phyloP scores from a whole-genome alignment of 1,140 invertebrate species.

The Venturia canescens region DNA sequence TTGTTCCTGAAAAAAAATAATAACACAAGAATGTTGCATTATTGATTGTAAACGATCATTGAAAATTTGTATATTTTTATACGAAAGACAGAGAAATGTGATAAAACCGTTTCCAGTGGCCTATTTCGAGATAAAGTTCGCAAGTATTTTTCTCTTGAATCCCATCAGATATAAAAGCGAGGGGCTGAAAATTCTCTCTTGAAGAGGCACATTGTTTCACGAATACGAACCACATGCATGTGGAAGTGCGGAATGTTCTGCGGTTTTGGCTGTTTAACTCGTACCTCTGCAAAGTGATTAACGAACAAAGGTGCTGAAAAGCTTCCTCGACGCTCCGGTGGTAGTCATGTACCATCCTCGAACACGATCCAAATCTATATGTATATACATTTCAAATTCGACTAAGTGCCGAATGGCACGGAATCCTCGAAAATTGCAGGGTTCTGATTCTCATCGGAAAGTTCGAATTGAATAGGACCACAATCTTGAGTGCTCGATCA shows the following conservation, averaged over 20 bases:
- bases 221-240: not conserved
- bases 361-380: not conserved
- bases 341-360: not conserved
- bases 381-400: slow-evolving; percentile 28
- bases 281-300: slow-evolving; percentile 65
- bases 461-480: slow-evolving; percentile 66
- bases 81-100: not conserved
- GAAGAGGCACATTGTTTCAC: slow-evolving; percentile 25
- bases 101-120: not conserved
- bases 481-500: slow-evolving; percentile 67
- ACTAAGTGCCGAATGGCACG: slow-evolving; percentile 71
- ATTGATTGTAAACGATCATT: too few relatives aligned
- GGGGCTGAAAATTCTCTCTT: not conserved
- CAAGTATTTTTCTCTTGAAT: not conserved
- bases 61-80: not conserved
- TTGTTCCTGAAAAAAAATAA: slow-evolving; percentile 79
- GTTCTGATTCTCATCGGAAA: slow-evolving; percentile 66
- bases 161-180: not conserved
- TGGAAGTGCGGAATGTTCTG: slow-evolving; percentile 45
- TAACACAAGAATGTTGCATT: not conserved
- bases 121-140: slow-evolving; percentile 8
- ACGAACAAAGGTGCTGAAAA: slow-evolving; percentile 61
- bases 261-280: slow-evolving; percentile 43
- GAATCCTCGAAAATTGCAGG: slow-evolving; percentile 63
- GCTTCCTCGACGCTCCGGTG: slow-evolving; percentile 29